phyloP scores from a whole-genome alignment of 2,797 vertebrate species.

The Sebastiscus tertius region DNA sequence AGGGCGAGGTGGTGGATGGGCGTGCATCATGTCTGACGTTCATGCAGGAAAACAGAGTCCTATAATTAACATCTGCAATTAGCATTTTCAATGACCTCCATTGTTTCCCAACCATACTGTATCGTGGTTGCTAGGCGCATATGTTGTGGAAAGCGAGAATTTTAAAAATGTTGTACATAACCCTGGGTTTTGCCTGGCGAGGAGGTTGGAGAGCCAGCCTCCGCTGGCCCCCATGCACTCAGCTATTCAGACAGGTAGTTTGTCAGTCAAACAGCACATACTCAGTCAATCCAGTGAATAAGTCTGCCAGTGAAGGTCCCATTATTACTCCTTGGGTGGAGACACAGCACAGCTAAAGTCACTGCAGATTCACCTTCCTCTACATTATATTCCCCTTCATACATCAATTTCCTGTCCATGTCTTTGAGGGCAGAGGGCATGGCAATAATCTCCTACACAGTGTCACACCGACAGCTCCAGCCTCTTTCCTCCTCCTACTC shows the following conservation, averaged over 20 bases:
- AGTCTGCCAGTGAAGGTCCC: background rate
- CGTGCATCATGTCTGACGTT: background rate
- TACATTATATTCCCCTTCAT: conserved; percentile 27
- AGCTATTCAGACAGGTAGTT: background rate
- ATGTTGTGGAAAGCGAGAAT: background rate
- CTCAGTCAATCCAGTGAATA: background rate
- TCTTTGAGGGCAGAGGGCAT: conserved; percentile 45
- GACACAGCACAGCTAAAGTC: background rate
- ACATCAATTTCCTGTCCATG: conserved; percentile 39
- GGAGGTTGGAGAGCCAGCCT: background rate
- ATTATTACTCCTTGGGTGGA: background rate
- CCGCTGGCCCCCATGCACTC: background rate
- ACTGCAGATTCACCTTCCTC: conserved; percentile 3
- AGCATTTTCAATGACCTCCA: background rate
- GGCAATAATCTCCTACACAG: conserved; percentile 40
- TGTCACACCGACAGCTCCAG: conserved; percentile 8
- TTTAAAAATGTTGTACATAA: background rate
- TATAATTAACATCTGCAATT: background rate
- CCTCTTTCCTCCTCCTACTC: conserved; percentile 42
- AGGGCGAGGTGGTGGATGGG: too few relatives aligned
- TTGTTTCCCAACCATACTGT: background rate
- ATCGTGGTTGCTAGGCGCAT: background rate
- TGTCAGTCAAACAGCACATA: conserved; percentile 1
- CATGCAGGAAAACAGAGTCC: background rate
- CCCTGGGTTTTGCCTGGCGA: background rate